Percentiles rank a stretch among this genome's conserved stretches.
Conservation (phyloP, 1,140 invertebrate genomes). For the Mactra quadrangularis region DNA sequence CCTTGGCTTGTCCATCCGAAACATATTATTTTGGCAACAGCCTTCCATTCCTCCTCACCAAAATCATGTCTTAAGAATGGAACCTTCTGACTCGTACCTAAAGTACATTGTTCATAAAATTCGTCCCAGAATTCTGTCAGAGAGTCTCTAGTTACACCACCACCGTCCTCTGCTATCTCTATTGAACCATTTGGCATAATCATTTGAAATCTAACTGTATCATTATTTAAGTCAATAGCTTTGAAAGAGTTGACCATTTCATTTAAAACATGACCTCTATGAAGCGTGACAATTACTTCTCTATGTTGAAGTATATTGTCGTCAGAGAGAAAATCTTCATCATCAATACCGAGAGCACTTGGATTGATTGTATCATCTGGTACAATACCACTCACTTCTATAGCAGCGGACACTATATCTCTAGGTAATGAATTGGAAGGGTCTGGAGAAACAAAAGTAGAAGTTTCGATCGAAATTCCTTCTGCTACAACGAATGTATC, state of each 20-base stretch:
- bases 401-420: too few relatives aligned
- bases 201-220: slow-evolving; percentile 43
- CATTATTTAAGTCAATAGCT: not conserved
- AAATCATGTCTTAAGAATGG: slow-evolving; percentile 63
- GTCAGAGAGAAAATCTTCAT: too few relatives aligned
- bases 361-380: too few relatives aligned
- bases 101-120: slow-evolving; percentile 60
- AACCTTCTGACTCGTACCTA: slow-evolving; percentile 55
- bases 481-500: too few relatives aligned
- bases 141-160: slow-evolving; percentile 53
- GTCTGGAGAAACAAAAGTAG: not conserved
- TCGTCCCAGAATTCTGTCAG: slow-evolving; percentile 59
- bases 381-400: too few relatives aligned
- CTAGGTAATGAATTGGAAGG: not conserved
- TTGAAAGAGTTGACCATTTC: slow-evolving; percentile 48
- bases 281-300: too few relatives aligned
- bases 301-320: too few relatives aligned
- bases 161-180: slow-evolving; percentile 60
- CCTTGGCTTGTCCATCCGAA: slow-evolving; percentile 53
- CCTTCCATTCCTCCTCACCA: slow-evolving; percentile 60
- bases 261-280: slow-evolving; percentile 50
- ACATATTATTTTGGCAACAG: slow-evolving; percentile 55
- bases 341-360: too few relatives aligned
- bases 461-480: too few relatives aligned
- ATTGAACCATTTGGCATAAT: slow-evolving; percentile 61